These are phyloP conservation scores for Ecliptopera silaceata DNA, from an alignment of 2,888 invertebrate genomes.

Conservation along the genomic window DNA sequence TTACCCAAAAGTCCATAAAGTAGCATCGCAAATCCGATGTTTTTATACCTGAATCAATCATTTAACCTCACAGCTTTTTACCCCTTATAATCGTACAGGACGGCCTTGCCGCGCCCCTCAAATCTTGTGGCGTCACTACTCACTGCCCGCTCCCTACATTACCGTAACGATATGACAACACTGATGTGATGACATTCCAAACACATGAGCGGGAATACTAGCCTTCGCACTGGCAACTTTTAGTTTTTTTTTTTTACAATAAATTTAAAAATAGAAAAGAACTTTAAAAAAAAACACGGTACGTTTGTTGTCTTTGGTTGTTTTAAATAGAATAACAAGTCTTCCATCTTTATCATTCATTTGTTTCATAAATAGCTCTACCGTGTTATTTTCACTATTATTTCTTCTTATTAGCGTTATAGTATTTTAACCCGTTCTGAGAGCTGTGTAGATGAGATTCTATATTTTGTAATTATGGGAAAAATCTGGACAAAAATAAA, in stretches of 20 bases:
- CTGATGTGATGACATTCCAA: slow-evolving; percentile 12
- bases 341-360: no score
- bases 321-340: no score
- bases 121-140: slow-evolving; percentile 31
- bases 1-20: background rate
- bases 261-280: background rate
- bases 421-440: no score
- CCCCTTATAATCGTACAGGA: background rate
- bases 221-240: background rate
- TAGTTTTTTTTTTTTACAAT: background rate
- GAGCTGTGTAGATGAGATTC: no score
- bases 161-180: slow-evolving; percentile 22
- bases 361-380: no score
- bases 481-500: background rate
- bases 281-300: no score
- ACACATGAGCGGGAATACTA: slow-evolving; percentile 5
- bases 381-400: no score
- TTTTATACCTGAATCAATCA: slow-evolving; percentile 1
- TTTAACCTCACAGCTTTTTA: background rate
- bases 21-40: background rate
- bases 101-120: slow-evolving; percentile 26
- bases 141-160: slow-evolving; percentile 18
- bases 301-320: no score
- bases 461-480: no score
- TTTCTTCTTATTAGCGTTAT: no score